phyloP scores from a whole-genome alignment of 1,140 invertebrate genomes.

The Linepithema humile region DNA sequence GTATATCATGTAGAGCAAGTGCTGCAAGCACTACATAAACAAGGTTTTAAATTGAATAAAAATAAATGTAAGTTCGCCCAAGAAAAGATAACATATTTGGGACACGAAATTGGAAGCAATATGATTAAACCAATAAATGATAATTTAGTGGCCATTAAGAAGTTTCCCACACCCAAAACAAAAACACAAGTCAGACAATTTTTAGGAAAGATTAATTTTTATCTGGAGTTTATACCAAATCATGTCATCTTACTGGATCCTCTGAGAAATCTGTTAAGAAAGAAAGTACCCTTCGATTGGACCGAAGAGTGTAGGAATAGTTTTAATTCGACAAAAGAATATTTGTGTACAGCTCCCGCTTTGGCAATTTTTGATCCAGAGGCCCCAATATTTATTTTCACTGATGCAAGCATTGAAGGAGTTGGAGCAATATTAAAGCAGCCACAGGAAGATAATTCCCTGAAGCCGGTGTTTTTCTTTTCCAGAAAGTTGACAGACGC shows the following conservation, averaged over 20 bases:
- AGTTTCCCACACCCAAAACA: background rate
- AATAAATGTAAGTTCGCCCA: background rate
- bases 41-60: background rate
- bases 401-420: no score
- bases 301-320: no score
- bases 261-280: background rate
- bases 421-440: no score
- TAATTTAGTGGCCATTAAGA: background rate
- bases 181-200: background rate
- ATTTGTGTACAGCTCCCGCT: no score
- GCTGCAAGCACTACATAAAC: background rate
- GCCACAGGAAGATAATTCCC: no score
- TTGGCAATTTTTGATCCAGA: no score
- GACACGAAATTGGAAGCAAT: background rate
- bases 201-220: background rate
- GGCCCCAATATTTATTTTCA: no score
- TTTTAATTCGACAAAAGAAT: no score
- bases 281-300: no score
- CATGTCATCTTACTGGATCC: background rate
- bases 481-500: no score
- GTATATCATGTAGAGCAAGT: slow-evolving; percentile 10
- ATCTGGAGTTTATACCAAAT: background rate
- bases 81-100: background rate
- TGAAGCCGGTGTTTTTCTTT: no score
- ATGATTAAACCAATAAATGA: background rate